Evolutionary conservation across 2,888 invertebrate genomes (phyloP).

Genomic region (Linyphia triangularis): DNA sequence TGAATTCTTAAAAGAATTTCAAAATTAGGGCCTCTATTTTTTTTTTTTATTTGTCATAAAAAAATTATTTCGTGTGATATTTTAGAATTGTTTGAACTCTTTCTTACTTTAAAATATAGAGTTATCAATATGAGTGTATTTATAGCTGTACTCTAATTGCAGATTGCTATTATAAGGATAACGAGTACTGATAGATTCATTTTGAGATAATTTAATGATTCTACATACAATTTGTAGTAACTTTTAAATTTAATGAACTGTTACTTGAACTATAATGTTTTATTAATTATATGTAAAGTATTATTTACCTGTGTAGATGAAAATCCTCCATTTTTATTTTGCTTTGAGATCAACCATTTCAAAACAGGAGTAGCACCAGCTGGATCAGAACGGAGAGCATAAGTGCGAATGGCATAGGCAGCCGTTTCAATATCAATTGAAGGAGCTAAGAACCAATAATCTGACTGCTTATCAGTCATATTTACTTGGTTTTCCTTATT

Average conservation of each 20-base stretch:
- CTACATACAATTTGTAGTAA: too few species aligned
- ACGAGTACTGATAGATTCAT: background rate
- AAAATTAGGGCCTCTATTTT: too few species aligned
- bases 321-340: conserved; percentile 86
- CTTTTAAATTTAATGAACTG: background rate
- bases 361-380: conserved; percentile 83
- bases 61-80: too few species aligned
- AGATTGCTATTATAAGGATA: background rate
- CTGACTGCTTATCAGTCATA: conserved; percentile 76
- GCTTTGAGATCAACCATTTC: conserved; percentile 86
- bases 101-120: too few species aligned
- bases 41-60: too few species aligned
- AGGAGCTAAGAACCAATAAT: conserved; percentile 82
- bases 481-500: conserved; percentile 81
- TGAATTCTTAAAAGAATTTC: too few species aligned
- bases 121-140: too few species aligned
- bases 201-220: background rate
- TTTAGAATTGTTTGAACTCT: too few species aligned
- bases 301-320: conserved; percentile 84
- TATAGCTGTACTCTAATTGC: too few species aligned
- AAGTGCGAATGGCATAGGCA: conserved; percentile 90
- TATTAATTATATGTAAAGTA: background rate
- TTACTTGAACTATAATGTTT: background rate
- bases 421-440: conserved; percentile 92
- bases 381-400: conserved; percentile 81